Evolutionary conservation across 2,797 vertebrate genomes (phyloP), one percentile per base, ranked within the genome.

Genomic region (Hypotaenidia philippensis): DNA sequence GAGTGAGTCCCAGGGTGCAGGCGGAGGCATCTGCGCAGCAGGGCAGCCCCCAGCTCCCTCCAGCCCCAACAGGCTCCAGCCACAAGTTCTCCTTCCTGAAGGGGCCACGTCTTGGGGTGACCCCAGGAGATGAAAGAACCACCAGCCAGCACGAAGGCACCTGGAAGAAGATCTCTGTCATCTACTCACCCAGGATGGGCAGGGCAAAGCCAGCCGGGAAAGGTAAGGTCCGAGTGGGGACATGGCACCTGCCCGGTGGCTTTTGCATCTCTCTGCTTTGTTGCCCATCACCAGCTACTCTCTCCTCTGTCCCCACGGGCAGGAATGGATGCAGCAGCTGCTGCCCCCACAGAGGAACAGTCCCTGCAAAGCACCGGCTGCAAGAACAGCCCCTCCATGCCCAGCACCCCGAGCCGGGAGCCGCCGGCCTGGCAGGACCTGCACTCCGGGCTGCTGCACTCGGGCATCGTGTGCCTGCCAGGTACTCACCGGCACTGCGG

Each of bases 401-500:
- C 95, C 56, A 22, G 44, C 80, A 47, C 26, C 34, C 31, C 31
- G 41, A 56, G 15, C 80, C 74, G 16, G 83, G 93, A 90, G 29
- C 89, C 63, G 1, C 94, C 84, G 2, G 80, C 83, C n/a, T 97
- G 96, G 76, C 97, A 98, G 90, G 92, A 92, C 17, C 98, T 98
- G 83, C 91, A 95, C 1, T 0, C 64, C 0, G 94, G 98, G 93
- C 97, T 99, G 26, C 87, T 99, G 50, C 97, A 94, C 95, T 98
- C 98, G 1, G 98, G 98, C 97, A 95, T 99, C 23, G 96, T 98
- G 36, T 98, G 98, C 94, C 98, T 99, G 77, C 99, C 99, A 98
- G 99, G 99, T 99, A 97, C 84, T 34, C 9, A 1, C 36, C 44
- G 3, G 61, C 64, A 17, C 44, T 0, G 0, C 0, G 1, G 32